phyloP scores from a whole-genome alignment of 2,888 invertebrate genomes.

The Drosophila mimica region DNA sequence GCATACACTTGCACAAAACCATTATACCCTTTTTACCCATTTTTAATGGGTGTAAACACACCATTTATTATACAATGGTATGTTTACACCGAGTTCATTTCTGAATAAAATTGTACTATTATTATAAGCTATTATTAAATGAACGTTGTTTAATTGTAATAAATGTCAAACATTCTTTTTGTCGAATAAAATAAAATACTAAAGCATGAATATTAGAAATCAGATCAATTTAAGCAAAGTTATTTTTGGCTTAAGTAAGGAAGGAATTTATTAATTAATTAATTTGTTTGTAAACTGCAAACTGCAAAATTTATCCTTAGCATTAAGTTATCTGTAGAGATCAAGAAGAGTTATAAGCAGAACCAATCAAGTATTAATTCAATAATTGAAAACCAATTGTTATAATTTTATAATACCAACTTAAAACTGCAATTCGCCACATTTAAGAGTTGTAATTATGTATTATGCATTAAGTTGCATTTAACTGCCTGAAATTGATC shows the following conservation, averaged over 20 bases:
- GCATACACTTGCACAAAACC: too few species aligned
- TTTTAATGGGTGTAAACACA: too few species aligned
- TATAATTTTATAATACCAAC: neutral
- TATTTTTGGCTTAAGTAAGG: neutral
- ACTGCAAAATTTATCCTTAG: neutral
- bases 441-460: neutral
- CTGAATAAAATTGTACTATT: neutral
- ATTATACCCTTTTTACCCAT: too few species aligned
- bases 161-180: neutral
- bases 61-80: neutral
- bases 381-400: too few species aligned
- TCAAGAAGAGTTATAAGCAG: neutral
- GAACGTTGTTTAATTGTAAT: neutral
- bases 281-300: neutral
- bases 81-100: neutral
- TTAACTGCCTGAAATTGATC: slow-evolving; percentile 1
- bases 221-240: neutral
- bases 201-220: neutral
- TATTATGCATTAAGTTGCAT: neutral
- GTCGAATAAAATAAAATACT: neutral
- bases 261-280: neutral
- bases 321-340: neutral
- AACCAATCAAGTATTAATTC: neutral
- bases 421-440: rapidly evolving
- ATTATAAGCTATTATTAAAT: neutral